Percentiles rank a stretch among this genome's conserved stretches.
phyloP scores from a whole-genome alignment of 1,140 invertebrate genomes.

The Camponotus vicinus region DNA sequence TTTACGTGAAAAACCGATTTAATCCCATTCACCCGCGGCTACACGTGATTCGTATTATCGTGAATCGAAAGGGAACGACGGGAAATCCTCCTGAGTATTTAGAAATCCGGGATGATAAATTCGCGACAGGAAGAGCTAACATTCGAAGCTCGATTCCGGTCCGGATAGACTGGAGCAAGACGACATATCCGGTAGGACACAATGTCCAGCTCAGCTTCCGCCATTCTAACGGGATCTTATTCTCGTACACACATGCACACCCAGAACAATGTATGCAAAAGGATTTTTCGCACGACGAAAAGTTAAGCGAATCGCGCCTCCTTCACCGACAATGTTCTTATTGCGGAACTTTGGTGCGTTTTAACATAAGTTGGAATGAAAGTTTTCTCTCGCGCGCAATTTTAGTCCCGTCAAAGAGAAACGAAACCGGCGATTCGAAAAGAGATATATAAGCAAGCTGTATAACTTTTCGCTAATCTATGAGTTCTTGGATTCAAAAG shows the following conservation, averaged over 20 bases:
- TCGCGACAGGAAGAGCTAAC: conserved; percentile 54
- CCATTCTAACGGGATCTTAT: neutral
- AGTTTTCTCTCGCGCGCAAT: conserved; percentile 38
- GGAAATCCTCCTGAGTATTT: conserved; percentile 40
- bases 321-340: conserved; percentile 20
- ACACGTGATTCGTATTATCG: conserved; percentile 32
- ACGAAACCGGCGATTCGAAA: conserved; percentile 12
- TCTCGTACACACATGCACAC: neutral
- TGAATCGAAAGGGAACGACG: conserved; percentile 14
- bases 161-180: conserved; percentile 40
- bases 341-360: conserved; percentile 25
- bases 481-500: conserved; percentile 27
- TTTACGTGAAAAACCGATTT: conserved; percentile 32
- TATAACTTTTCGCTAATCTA: conserved; percentile 13
- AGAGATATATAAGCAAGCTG: neutral
- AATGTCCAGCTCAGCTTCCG: conserved; percentile 59
- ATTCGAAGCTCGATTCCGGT: conserved; percentile 53
- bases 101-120: conserved; percentile 62
- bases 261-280: neutral
- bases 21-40: conserved; percentile 40
- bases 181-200: conserved; percentile 45
- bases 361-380: conserved; percentile 44
- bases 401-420: conserved; percentile 11
- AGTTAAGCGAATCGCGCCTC: conserved; percentile 30
- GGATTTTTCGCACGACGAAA: neutral